Evolutionary conservation across 64 coral and sea anemone species (phyloP), one percentile per base, ranked within the genome.

Genomic region (Montipora foliosa): DNA sequence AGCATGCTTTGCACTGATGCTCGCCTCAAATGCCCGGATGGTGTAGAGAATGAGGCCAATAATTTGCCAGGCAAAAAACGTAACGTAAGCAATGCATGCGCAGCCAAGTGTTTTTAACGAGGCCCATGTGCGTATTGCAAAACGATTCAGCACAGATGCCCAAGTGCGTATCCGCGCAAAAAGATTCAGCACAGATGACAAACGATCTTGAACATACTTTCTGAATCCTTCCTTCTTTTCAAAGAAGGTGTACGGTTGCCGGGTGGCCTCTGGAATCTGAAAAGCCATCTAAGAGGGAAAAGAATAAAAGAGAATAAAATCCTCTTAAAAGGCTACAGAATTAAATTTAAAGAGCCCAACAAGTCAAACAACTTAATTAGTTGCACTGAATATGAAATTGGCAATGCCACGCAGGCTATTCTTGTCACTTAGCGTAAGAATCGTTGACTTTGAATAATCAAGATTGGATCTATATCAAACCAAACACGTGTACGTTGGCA

Each of bases 1-100:
- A 29, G 25, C 25, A 29, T 29, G 25, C 0, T 29, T 29, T 29
- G 25, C 25, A 2, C 1, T 9, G 60, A 84, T 58, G 29, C 12
- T 67, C 17, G 58, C 15, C 6, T 84, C 81, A 67, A 84, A 84
- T 5, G 60, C 60, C 44, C 81, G 81, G 60, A 84, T 84, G 12
- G 60, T 19, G 81, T 84, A 84, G 29, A 84, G 37, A 58, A 84
- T 10, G 6, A 84, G 62, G 47, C 81, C 81, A 45, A 84, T 84
- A 2, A 84, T 16, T 44, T 84, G 81, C 81, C 81, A 84, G 29
- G 61, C 17, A 29, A 67, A 67, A 16, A 84, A 84, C 59, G 48
- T 1, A 7, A 8, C 14, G 44, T 84, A 84, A 0, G 29, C 15
- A 3, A 84, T 9, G 25, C 25, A 29, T 29, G 25, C 25, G 15